Evolutionary conservation across 2,888 invertebrate genomes (phyloP).

Genomic region (Rhopalosiphum nymphaeae): DNA sequence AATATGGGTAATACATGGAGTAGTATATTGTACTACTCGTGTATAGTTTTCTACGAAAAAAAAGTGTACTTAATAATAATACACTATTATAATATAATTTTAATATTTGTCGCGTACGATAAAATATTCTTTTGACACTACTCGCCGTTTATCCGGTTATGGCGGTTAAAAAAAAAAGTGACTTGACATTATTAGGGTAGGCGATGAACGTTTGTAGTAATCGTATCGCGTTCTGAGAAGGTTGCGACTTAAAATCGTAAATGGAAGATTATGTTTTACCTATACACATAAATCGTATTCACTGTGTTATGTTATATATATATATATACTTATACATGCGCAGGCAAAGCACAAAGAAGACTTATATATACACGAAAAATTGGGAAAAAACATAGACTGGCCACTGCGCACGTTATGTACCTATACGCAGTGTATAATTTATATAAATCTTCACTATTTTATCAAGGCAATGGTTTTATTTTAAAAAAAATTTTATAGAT

Average conservation of each 20-base stretch:
- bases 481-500: neutral
- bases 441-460: neutral
- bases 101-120: neutral
- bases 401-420: neutral
- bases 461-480: neutral
- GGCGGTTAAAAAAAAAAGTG: neutral
- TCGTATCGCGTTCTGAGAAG: neutral
- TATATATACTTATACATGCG: neutral
- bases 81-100: neutral
- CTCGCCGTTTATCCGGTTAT: neutral
- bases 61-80: neutral
- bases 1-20: neutral
- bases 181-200: neutral
- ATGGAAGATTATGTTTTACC: constrained; percentile 30
- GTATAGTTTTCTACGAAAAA: neutral
- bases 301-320: neutral
- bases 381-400: constrained; percentile 2
- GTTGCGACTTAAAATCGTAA: constrained; percentile 18
- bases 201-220: neutral
- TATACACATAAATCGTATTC: neutral
- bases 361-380: constrained; percentile 5
- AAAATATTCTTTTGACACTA: constrained; percentile 5
- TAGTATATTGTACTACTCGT: neutral
- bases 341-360: constrained; percentile 2
- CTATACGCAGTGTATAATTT: neutral